Conservation (phyloP, 2,797 vertebrate species). For the Philypnodon macrostomus region DNA sequence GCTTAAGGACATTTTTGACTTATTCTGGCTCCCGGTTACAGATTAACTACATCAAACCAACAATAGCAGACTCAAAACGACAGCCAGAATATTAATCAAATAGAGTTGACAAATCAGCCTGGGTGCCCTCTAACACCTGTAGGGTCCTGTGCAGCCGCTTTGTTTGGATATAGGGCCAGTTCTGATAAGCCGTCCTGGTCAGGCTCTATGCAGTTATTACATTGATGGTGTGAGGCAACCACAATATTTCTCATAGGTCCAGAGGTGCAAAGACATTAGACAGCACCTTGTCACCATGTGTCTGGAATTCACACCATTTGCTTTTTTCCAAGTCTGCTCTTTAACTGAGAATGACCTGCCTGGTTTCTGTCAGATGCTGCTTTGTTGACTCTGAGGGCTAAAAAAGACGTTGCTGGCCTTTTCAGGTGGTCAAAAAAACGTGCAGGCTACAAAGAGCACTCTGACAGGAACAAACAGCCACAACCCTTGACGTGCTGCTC, state of each 20-base stretch:
- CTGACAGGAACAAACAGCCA: slow-evolving; percentile 43
- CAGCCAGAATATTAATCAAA: too few relatives aligned
- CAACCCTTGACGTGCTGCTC: slow-evolving; percentile 55
- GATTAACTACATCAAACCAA: too few relatives aligned
- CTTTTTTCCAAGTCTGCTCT: slow-evolving; percentile 64
- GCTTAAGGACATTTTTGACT: too few relatives aligned
- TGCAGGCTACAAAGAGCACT: slow-evolving; percentile 43
- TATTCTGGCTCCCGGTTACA: too few relatives aligned
- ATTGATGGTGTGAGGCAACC: slow-evolving; percentile 44
- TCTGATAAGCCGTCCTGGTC: slow-evolving; percentile 25
- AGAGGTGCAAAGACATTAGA: slow-evolving; percentile 77
- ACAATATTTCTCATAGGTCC: slow-evolving; percentile 69
- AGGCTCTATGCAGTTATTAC: slow-evolving; percentile 22
- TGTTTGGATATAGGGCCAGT: too few relatives aligned
- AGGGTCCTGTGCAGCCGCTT: too few relatives aligned
- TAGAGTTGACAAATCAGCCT: too few relatives aligned
- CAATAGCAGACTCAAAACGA: too few relatives aligned
- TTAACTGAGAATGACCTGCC: slow-evolving; percentile 67
- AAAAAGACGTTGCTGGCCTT: slow-evolving; percentile 73
- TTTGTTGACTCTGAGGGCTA: slow-evolving; percentile 68
- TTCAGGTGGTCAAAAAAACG: slow-evolving; percentile 72
- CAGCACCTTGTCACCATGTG: slow-evolving; percentile 74
- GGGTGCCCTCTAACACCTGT: too few relatives aligned
- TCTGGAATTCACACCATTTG: slow-evolving; percentile 75
- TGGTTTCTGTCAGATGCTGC: slow-evolving; percentile 72